Evolutionary conservation across 2,113 vertebrate species (phyloP), one percentile per base, ranked within the genome.

Genomic region (Dryoscopus gambensis): DNA sequence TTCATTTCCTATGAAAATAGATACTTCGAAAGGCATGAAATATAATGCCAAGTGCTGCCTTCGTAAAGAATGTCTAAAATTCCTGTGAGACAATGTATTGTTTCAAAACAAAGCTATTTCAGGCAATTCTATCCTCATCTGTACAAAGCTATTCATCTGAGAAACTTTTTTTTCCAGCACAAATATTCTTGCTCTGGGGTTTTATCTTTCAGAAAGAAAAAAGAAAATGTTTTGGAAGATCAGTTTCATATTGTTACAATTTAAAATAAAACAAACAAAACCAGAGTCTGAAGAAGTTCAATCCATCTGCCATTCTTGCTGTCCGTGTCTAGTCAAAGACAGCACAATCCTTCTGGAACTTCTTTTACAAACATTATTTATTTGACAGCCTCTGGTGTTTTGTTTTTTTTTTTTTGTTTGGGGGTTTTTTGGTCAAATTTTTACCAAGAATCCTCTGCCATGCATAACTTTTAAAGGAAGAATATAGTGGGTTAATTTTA

Each of bases 81-180:
- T 94, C 89, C 79, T 84, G 63, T 0, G 76, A 95, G 92, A 97
- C 71, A 88, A 76, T 69, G 79, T 56, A 91, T 85, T 84, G 57
- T 87, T 96, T 83, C 74, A 93, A 96, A 97, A 92, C 90, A 94
- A 96, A 95, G 93, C 86, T 94, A 90, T 96, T 93, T 89, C 90
- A 95, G 87, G 86, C 87, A 96, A 87, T 93, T 95, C 87, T 96
- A 52, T 63, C 92, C 71, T 94, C 11, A 17, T 62, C 73, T 76
- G 71, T 76, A 53, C 67, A 73, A 89, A 92, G 74, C 77, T 57
- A 65, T 81, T 94, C 71, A 77, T 87, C 40, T 47, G 60, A 70
- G 76, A 96, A 30, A 16, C 35, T 62, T 87, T 81, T 82, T 82
- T 90, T 87, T 57, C 27, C 59, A 84, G 65, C 74, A 90, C 17